These are phyloP conservation scores for Drosophila teissieri DNA, from an alignment of 1,140 invertebrate species.

Conservation along the genomic window DNA sequence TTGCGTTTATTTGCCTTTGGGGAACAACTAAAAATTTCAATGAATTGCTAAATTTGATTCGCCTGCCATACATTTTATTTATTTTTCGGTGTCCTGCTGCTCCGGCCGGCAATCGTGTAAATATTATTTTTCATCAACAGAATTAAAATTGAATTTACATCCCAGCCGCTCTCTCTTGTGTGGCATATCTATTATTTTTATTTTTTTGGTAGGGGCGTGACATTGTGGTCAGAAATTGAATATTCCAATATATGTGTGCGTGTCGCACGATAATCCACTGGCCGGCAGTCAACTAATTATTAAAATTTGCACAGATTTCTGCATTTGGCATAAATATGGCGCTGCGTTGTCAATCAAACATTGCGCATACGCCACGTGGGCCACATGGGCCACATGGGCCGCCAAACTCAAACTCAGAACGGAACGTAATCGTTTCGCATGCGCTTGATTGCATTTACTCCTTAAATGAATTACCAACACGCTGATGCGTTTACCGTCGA, in stretches of 20 bases:
- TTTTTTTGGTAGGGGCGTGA: slow-evolving; percentile 9
- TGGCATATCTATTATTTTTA: slow-evolving; percentile 1
- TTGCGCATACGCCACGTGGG: slow-evolving; percentile 32
- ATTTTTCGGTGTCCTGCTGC: slow-evolving; percentile 7
- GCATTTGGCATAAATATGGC: slow-evolving; percentile 28
- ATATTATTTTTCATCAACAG: slow-evolving; percentile 61
- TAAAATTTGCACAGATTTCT: slow-evolving; percentile 53
- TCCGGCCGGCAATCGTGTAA: slow-evolving; percentile 44
- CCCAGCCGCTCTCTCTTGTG: not conserved
- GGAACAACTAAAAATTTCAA: slow-evolving; percentile 55
- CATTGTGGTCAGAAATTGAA: slow-evolving; percentile 56
- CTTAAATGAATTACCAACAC: slow-evolving; percentile 69
- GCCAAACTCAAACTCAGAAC: slow-evolving; percentile 7
- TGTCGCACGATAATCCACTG: slow-evolving; percentile 36
- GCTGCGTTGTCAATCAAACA: slow-evolving; percentile 37
- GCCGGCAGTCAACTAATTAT: slow-evolving; percentile 64
- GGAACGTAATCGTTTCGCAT: slow-evolving; percentile 63
- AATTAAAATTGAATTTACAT: slow-evolving; percentile 69
- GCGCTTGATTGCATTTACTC: slow-evolving; percentile 72
- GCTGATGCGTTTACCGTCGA: slow-evolving; percentile 69
- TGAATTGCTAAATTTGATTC: slow-evolving; percentile 59
- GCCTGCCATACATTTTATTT: slow-evolving; percentile 31
- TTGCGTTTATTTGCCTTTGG: slow-evolving; percentile 51
- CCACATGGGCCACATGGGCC: slow-evolving; percentile 5
- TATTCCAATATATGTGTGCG: slow-evolving; percentile 5